Conservation (phyloP, 2,113 vertebrate genomes). For the Chaetops frenatus region DNA sequence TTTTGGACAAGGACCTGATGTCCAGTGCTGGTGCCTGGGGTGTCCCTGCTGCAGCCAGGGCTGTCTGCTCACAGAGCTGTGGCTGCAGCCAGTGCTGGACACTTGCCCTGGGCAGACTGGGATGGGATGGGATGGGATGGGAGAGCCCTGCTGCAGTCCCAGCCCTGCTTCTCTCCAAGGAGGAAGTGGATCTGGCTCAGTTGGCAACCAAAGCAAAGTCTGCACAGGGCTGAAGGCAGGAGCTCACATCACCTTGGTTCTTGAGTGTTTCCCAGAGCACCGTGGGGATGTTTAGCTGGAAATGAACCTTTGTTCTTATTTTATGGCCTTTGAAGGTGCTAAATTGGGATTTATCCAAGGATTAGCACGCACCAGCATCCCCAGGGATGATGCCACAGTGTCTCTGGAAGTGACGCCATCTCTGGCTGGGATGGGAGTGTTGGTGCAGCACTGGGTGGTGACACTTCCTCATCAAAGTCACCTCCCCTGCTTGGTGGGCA, state of each 20-base stretch:
- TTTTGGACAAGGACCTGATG: background rate
- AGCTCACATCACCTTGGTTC: background rate
- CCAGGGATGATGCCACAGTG: no score
- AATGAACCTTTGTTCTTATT: background rate
- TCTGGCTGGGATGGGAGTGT: background rate
- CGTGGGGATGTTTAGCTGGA: background rate
- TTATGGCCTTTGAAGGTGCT: background rate
- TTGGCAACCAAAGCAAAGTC: background rate
- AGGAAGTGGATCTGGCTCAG: background rate
- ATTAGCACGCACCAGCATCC: background rate
- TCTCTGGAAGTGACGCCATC: background rate
- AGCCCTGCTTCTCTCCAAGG: background rate
- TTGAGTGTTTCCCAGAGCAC: background rate
- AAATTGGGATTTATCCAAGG: background rate
- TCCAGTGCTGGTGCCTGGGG: background rate
- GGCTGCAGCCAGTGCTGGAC: background rate
- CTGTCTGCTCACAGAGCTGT: background rate
- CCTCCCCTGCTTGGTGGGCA: background rate
- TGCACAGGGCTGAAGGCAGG: background rate
- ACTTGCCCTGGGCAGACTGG: background rate
- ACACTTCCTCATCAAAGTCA: accelerated
- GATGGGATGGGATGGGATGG: background rate
- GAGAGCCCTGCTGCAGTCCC: background rate
- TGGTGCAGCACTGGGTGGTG: background rate
- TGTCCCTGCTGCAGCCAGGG: background rate